Base-by-base conservation (phyloP, 37 sponge, comb jelly and placozoan genomes). In the Diacarnus erythraeanus region DNA sequence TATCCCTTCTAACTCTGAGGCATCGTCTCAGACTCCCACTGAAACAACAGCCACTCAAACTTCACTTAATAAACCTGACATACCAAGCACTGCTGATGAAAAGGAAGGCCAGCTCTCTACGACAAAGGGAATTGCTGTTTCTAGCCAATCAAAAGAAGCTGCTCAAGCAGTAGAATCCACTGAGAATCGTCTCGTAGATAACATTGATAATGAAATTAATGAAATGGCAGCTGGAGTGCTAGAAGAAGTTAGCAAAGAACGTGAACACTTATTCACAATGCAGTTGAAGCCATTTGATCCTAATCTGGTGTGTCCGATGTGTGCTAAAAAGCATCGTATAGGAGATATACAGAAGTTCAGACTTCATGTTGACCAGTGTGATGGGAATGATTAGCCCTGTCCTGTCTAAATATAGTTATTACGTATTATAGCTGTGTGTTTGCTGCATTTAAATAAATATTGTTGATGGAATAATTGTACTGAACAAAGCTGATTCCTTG, bases 291-390 rank as follows among this genome's bases (percentile, higher is more conserved):
- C 87, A 0, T 76, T 63, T 30, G 87, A 87, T 69, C 82, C 87
- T 15, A 87, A 87, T 66, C 47, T 87, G 26, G 72, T 76, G 22
- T 87, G 87, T 70, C 87, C 87, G 1, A 76, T 67, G 36, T 87
- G 87, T 76, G 58, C 59, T 23, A 67, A 26, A 66, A 1, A 4
- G 33, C 76, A 56, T 57, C 59, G 87, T 10, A 73, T 65, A 8
- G 87, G 87, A 57, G 87, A 87, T 37, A 87, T 87, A 38, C 87
- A 87, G 26, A 80, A 75, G 38, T 79, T 69, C 39, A 67, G 76
- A 44, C 29, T 44, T 6, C 87, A 87, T 29, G 80, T 86, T 23
- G 41, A 65, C 57, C 8, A 10, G 31, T 74, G 74, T 30, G 69
- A 69, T 17, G 74, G 51, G 54, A n/a, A n/a, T n/a, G n/a, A n/a